These are phyloP conservation scores for Lepidostoma basale DNA, from an alignment of 1,140 invertebrate genomes.

Conservation along the genomic window DNA sequence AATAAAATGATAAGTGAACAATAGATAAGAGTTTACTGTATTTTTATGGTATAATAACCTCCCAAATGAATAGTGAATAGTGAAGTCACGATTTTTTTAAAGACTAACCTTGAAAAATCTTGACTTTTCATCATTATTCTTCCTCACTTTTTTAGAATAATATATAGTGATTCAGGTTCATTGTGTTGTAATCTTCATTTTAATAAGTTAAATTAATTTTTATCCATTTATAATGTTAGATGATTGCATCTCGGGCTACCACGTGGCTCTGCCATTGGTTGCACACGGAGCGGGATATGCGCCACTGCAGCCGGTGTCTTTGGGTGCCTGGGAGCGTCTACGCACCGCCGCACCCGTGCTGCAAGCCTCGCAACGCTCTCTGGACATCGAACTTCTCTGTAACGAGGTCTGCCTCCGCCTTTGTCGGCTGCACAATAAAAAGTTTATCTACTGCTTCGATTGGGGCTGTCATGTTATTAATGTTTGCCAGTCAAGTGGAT, in stretches of 20 bases:
- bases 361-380: conserved; percentile 54
- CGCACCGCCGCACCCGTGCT: conserved; percentile 48
- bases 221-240: conserved; percentile 48
- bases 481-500: conserved; percentile 59
- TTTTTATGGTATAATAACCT: no score
- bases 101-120: no score
- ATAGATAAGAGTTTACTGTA: no score
- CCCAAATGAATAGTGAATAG: no score
- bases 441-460: conserved; percentile 61
- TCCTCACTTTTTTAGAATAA: neutral
- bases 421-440: conserved; percentile 53
- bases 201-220: conserved; percentile 3
- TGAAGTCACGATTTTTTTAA: no score
- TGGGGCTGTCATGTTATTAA: conserved; percentile 61
- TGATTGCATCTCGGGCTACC: conserved; percentile 60
- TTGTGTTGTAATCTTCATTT: neutral
- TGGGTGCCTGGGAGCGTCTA: conserved; percentile 53
- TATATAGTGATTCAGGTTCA: neutral
- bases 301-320: conserved; percentile 53
- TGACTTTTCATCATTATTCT: no score
- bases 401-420: conserved; percentile 58
- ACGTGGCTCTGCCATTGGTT: conserved; percentile 55
- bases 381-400: conserved; percentile 58
- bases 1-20: no score
- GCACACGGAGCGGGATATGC: conserved; percentile 55